A percentile compares a stretch with the other conserved stretches of the same genome.
These are phyloP conservation scores for Nipponacmea schrenckii DNA, from an alignment of 2,888 invertebrate species.

Conservation along the genomic window DNA sequence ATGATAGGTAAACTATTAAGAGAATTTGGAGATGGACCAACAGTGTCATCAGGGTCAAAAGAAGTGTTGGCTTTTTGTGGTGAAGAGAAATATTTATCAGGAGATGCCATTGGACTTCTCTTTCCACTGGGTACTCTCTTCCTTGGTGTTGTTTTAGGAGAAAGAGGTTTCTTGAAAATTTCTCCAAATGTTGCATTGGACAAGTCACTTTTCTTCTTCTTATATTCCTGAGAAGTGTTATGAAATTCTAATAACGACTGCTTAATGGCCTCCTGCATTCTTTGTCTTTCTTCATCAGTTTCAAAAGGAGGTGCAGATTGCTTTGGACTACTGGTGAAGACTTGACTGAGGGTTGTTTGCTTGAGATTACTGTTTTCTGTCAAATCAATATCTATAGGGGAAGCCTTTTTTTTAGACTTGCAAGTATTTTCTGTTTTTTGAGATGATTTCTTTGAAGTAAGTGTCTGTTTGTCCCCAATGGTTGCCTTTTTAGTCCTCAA, in stretches of 20 bases:
- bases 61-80: not conserved
- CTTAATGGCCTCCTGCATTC: constrained; percentile 33
- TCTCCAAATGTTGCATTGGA: not conserved
- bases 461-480: not conserved
- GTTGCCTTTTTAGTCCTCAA: not conserved
- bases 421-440: not conserved
- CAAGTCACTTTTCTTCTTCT: not conserved
- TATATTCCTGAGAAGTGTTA: constrained; percentile 1
- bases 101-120: not conserved
- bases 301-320: not conserved
- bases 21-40: not conserved
- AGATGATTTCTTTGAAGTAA: not conserved
- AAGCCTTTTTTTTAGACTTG: constrained; percentile 7
- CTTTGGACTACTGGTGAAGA: constrained; percentile 30
- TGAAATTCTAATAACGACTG: constrained; percentile 28
- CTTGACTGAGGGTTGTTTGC: constrained; percentile 45
- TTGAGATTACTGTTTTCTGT: constrained; percentile 21
- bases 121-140: constrained; percentile 26
- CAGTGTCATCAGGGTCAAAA: constrained; percentile 21
- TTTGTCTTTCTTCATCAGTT: constrained; percentile 21
- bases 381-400: constrained; percentile 4
- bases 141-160: constrained; percentile 20
- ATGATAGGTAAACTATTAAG: not conserved
- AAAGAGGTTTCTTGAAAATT: constrained; percentile 14
- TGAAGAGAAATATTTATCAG: not conserved